Base-by-base conservation (phyloP, 1,140 invertebrate species). In the Drosophila quadrilineata region DNA sequence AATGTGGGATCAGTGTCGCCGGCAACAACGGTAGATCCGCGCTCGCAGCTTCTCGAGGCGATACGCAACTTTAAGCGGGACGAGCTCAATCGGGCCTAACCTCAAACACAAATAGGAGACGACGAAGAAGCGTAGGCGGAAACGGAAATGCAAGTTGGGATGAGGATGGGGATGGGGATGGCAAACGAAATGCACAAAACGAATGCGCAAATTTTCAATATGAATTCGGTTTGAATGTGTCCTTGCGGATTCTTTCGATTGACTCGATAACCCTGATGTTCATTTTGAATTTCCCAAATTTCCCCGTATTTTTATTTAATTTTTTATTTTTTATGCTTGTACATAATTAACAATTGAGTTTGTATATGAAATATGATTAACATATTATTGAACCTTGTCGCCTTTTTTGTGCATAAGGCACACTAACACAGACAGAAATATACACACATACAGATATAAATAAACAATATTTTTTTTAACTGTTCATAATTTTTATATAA, bases 31-130 rank as follows among this genome's bases (percentile, higher is more conserved):
- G 38, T 75, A 3, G 93, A 95, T 85, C 91, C 93, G 0, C 91
- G 94, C 31, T 92, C 94, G 56, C 91, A 93, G 67, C 88, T 96
- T 4, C 87, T 96, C 70, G 91, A 93, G n/a, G 93, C 94, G 5
- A 96, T 96, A 62, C 90, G 94, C 63, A 93, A 92, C 73, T 95
- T 95, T 4, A 90, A 90, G 41, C 76, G 75, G 2, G 77, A 89
- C 1, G 64, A 87, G 45, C 67, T 89, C 6, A 88, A 87, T 46
- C 70, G 72, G 21, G 66, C 69, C 41, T 88, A 31, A 75, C 19
- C n/a, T 14, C 35, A 19, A 9, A 10, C 10, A 35, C n/a, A n/a
- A n/a, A n/a, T n/a, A 5, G 9, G 10, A 41, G 19, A 41, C 31
- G 24, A 4, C 3, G 6, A 19, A 5, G 9, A 22, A 31, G 5